phyloP scores from a whole-genome alignment of 2,888 invertebrate genomes.

The Cryptocephalus moraei region DNA sequence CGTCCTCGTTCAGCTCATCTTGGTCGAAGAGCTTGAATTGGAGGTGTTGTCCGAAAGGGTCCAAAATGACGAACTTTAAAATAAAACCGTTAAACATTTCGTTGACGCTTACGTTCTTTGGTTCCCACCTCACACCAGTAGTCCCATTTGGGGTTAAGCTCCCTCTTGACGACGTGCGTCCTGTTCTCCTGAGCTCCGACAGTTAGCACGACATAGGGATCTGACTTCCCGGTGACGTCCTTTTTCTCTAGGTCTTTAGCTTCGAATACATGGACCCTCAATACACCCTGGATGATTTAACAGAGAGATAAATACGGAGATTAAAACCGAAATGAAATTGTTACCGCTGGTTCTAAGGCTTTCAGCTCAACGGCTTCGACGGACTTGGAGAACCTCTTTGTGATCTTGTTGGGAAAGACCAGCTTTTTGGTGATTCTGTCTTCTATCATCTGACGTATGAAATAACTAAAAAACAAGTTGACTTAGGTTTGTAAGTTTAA shows the following conservation, averaged over 20 bases:
- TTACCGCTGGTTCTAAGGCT: slow-evolving; percentile 84
- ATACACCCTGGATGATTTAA: slow-evolving; percentile 63
- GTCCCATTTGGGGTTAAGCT: slow-evolving; percentile 92
- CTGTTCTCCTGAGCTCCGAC: slow-evolving; percentile 88
- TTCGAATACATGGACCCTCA: slow-evolving; percentile 85
- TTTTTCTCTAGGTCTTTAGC: slow-evolving; percentile 90
- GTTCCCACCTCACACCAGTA: slow-evolving; percentile 84
- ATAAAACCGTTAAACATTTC: too few relatives aligned
- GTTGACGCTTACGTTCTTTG: background rate
- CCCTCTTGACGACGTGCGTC: slow-evolving; percentile 85
- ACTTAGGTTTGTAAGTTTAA: too few relatives aligned
- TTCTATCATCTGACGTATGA: slow-evolving; percentile 26
- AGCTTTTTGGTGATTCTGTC: slow-evolving; percentile 48
- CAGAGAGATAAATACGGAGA: background rate
- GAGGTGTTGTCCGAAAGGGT: slow-evolving; percentile 26
- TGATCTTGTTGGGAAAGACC: slow-evolving; percentile 90
- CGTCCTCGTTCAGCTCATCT: slow-evolving; percentile 26
- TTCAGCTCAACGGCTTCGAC: slow-evolving; percentile 70
- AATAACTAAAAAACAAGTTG: slow-evolving; percentile 15
- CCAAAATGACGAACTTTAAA: slow-evolving; percentile 28
- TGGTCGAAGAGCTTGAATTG: slow-evolving; percentile 27
- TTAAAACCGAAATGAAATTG: slow-evolving; percentile 1
- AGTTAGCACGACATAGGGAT: slow-evolving; percentile 83
- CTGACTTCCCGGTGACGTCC: slow-evolving; percentile 89
- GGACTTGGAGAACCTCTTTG: slow-evolving; percentile 73